phyloP scores from a whole-genome alignment of 2,797 vertebrate genomes.

The Diplodus sargus region DNA sequence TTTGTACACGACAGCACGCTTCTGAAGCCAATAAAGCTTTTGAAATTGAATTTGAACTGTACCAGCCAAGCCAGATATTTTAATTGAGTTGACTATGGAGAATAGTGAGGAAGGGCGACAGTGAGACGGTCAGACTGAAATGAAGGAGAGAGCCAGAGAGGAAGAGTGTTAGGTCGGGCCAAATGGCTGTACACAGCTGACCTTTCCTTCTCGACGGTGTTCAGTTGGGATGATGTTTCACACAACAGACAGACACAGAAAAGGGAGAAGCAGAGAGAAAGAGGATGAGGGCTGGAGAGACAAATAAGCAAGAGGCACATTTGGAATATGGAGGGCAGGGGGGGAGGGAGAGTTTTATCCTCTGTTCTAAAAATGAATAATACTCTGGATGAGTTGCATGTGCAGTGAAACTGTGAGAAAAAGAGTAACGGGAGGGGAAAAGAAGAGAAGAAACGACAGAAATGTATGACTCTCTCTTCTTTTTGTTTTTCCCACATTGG shows the following conservation, averaged over 20 bases:
- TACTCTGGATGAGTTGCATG: conserved; percentile 16
- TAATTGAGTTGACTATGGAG: not conserved
- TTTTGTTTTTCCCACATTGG: conserved; percentile 4
- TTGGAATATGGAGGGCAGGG: not conserved
- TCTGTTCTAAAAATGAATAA: conserved; percentile 23
- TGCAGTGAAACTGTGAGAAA: conserved; percentile 28
- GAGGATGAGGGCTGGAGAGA: conserved; percentile 17
- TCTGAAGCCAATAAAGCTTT: not conserved
- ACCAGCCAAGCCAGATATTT: conserved; percentile 8
- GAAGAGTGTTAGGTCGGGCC: conserved; percentile 19
- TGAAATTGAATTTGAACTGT: not conserved
- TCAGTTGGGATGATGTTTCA: conserved; percentile 23
- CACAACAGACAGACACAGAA: conserved; percentile 11
- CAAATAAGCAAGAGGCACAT: conserved; percentile 28
- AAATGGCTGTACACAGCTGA: conserved; percentile 26
- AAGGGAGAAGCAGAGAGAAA: not conserved
- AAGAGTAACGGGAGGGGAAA: not conserved
- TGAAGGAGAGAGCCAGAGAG: not conserved
- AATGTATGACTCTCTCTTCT: conserved; percentile 32
- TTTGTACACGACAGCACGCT: not conserved
- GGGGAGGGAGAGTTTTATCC: conserved; percentile 7
- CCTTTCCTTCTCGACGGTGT: conserved; percentile 27
- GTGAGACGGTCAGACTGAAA: conserved; percentile 9
- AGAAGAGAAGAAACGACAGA: not conserved
- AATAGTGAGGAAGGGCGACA: conserved; percentile 6